Conservation (phyloP, 2,888 invertebrate species). For the Drosophila ustulata region DNA sequence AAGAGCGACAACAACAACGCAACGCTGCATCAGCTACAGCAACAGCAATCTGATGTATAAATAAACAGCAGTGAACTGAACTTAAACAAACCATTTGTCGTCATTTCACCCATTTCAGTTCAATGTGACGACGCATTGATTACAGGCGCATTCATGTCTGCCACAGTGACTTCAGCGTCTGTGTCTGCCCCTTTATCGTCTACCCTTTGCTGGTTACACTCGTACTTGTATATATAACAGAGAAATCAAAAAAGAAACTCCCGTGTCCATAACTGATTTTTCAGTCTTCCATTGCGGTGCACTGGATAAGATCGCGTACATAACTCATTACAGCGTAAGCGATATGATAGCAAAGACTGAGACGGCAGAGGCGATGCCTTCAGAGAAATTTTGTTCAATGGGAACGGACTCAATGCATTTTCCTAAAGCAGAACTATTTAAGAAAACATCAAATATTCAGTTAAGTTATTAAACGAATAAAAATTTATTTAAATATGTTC, state of each 20-base stretch:
- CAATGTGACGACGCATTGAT: slow-evolving; percentile 78
- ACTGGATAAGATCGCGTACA: slow-evolving; percentile 77
- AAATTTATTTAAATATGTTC: no score
- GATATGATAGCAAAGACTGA: slow-evolving; percentile 57
- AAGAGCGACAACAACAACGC: slow-evolving; percentile 9
- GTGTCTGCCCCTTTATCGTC: neutral
- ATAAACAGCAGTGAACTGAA: slow-evolving; percentile 70
- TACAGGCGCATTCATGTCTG: slow-evolving; percentile 62
- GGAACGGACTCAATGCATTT: neutral
- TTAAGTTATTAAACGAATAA: no score
- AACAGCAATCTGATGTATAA: slow-evolving; percentile 66
- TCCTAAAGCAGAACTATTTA: no score
- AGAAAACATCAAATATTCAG: no score
- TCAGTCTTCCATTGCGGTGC: slow-evolving; percentile 40
- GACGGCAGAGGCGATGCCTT: slow-evolving; percentile 1
- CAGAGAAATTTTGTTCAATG: neutral
- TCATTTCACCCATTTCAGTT: slow-evolving; percentile 52
- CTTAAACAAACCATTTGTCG: slow-evolving; percentile 77
- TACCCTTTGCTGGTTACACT: slow-evolving; percentile 1
- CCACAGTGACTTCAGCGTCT: slow-evolving; percentile 21
- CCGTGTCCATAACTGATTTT: slow-evolving; percentile 58
- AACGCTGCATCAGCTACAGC: slow-evolving; percentile 33
- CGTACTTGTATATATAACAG: slow-evolving; percentile 5
- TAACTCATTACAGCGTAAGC: slow-evolving; percentile 72
- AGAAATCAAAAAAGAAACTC: slow-evolving; percentile 22